Evolutionary conservation across 2,113 vertebrate genomes (phyloP), one percentile per base, ranked within the genome.

Genomic region (Dascyllus trimaculatus): DNA sequence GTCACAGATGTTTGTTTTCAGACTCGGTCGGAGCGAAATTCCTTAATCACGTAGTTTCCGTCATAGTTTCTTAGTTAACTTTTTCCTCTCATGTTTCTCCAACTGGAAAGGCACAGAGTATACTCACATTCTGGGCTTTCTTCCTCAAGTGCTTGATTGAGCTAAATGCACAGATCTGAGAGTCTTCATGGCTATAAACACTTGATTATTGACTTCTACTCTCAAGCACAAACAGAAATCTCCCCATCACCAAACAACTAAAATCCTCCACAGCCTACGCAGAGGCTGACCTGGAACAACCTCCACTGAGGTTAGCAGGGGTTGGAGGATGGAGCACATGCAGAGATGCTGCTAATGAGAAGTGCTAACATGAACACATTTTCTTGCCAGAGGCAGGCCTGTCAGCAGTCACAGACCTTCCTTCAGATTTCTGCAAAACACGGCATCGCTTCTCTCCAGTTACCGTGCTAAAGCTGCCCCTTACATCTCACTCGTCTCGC

Each of bases 141-240:
- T 52, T 25, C 40, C 54, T 67, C 22, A 21, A 21, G 46, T 66
- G 59, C 59, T 54, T 14, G 35, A 57, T n/a, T n/a, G 68, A 76
- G 72, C 45, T 49, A 71, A 69, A 54, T 71, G 84, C 60, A 79
- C 61, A 54, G 62, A 82, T 84, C 67, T 74, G 18, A 72, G 62
- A 69, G 53, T 48, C 48, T 63, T 63, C 17, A 17, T 24, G 25
- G 65, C 51, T 66, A 53, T 72, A 73, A 81, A 78, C 66, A 43
- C 58, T 75, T 85, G 79, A 87, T 88, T 87, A 90, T 81, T 79
- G 86, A 86, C 88, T 84, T 72, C 49, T 74, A 59, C 13, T 79
- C 76, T 70, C 51, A 74, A 85, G 77, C 78, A 73, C 81, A 84
- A 85, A 82, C 29, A 77, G 58, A 81, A 78, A 83, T 81, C 65